These are phyloP conservation scores for Neoseiulus cucumeris DNA, from an alignment of 1,140 invertebrate genomes.

Conservation along the genomic window DNA sequence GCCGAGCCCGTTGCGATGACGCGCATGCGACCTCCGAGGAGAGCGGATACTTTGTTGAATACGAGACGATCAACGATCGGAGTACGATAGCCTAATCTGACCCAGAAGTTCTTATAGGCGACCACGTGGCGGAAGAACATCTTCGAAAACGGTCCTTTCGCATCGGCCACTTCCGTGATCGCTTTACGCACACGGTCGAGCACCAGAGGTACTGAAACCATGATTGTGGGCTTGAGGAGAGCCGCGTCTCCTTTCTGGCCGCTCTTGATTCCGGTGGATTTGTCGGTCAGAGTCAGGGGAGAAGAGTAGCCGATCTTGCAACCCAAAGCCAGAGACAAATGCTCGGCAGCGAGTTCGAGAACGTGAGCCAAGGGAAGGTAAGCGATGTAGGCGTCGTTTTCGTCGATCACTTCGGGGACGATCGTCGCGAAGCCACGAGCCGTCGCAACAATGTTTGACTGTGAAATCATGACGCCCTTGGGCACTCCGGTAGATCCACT, in stretches of 20 bases:
- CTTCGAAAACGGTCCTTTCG: slow-evolving; percentile 44
- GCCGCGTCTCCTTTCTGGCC: neutral
- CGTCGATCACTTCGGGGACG: slow-evolving; percentile 31
- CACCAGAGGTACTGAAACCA: slow-evolving; percentile 38
- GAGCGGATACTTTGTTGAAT: slow-evolving; percentile 49
- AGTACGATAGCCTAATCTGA: slow-evolving; percentile 27
- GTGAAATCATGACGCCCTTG: slow-evolving; percentile 49
- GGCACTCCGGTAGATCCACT: slow-evolving; percentile 79
- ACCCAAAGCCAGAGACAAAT: slow-evolving; percentile 40
- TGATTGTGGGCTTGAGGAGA: slow-evolving; percentile 4
- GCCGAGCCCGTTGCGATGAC: slow-evolving; percentile 81
- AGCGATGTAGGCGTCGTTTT: slow-evolving; percentile 65
- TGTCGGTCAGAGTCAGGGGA: slow-evolving; percentile 78
- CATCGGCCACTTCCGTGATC: slow-evolving; percentile 62
- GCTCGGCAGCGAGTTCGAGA: slow-evolving; percentile 59
- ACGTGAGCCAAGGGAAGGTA: slow-evolving; percentile 94
- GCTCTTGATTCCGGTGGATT: slow-evolving; percentile 22
- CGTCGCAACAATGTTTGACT: slow-evolving; percentile 70
- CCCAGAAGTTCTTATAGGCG: slow-evolving; percentile 59
- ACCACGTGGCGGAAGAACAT: slow-evolving; percentile 76
- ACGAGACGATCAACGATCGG: slow-evolving; percentile 30
- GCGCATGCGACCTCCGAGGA: slow-evolving; percentile 66
- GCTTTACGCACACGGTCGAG: slow-evolving; percentile 87
- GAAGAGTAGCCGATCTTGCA: slow-evolving; percentile 86
- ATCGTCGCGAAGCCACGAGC: slow-evolving; percentile 67